A percentile compares a stretch with the other conserved stretches of the same genome.
Conservation (phyloP, 2,888 invertebrate genomes). For the Saturnia japonica region DNA sequence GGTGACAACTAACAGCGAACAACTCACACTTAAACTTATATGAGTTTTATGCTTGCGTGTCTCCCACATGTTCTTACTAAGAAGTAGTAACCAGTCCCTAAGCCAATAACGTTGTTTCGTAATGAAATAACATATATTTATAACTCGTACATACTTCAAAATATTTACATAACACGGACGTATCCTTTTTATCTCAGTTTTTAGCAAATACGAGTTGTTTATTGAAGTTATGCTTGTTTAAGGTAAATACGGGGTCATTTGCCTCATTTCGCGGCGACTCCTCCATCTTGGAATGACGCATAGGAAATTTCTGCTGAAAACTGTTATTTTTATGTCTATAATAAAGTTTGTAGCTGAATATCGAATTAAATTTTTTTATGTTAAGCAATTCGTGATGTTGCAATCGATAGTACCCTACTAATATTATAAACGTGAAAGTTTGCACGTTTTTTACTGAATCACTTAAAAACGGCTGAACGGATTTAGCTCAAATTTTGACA, state of each 20-base stretch:
- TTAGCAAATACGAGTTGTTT: constrained; percentile 4
- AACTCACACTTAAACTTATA: not conserved
- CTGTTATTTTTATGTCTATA: constrained; percentile 7
- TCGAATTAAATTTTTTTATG: not conserved
- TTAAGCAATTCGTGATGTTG: not conserved
- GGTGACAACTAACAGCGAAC: not conserved
- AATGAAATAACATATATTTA: constrained; percentile 4
- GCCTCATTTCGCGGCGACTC: constrained; percentile 5
- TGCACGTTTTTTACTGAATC: no score
- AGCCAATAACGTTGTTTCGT: not conserved
- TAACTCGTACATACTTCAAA: not conserved
- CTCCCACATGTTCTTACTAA: not conserved
- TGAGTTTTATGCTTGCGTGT: not conserved
- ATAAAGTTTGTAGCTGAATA: not conserved
- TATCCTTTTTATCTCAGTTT: constrained; percentile 11
- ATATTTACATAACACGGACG: constrained; percentile 5
- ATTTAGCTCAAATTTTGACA: no score
- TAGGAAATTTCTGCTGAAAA: constrained; percentile 6
- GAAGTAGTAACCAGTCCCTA: not conserved
- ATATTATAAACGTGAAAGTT: no score
- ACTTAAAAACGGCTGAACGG: no score
- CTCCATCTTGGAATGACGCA: constrained; percentile 3
- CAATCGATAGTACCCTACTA: not conserved
- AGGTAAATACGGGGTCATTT: constrained; percentile 9
- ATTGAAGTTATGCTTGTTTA: constrained; percentile 11